Conservation (phyloP, 2,888 invertebrate species). For the Eupithecia vulgata region DNA sequence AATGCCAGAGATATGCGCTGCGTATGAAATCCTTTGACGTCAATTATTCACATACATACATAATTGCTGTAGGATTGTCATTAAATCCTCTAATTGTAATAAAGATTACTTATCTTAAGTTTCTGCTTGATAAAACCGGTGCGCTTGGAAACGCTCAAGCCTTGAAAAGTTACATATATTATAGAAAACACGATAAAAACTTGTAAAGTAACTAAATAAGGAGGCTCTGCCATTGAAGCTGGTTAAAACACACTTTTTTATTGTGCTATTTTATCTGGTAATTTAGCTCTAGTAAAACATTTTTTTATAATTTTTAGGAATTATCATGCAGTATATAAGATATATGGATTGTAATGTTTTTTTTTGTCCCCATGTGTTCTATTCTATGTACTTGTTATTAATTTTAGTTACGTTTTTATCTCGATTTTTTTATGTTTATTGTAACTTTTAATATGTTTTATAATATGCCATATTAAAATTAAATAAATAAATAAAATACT, state of each 20-base stretch:
- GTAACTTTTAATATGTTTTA: too few species aligned
- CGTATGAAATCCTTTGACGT: slow-evolving; percentile 30
- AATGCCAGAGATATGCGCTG: slow-evolving; percentile 19
- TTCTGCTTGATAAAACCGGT: neutral
- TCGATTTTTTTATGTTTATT: too few species aligned
- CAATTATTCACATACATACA: neutral
- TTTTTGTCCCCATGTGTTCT: too few species aligned
- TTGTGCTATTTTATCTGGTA: neutral
- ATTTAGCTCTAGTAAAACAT: neutral
- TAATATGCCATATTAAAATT: too few species aligned
- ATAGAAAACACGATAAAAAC: neutral
- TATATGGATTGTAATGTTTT: too few species aligned
- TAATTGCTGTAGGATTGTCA: slow-evolving; percentile 21
- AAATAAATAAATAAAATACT: too few species aligned
- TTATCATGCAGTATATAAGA: neutral
- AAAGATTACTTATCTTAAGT: neutral
- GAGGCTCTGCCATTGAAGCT: neutral
- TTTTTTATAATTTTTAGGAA: neutral
- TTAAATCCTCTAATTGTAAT: slow-evolving; percentile 27
- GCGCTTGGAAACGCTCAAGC: slow-evolving; percentile 5
- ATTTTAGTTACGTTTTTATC: too few species aligned
- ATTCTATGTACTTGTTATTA: too few species aligned
- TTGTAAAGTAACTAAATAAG: neutral
- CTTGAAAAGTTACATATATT: neutral
- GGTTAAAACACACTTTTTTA: neutral